phyloP scores from a whole-genome alignment of 2,888 invertebrate species.

The Synergus gifuensis region DNA sequence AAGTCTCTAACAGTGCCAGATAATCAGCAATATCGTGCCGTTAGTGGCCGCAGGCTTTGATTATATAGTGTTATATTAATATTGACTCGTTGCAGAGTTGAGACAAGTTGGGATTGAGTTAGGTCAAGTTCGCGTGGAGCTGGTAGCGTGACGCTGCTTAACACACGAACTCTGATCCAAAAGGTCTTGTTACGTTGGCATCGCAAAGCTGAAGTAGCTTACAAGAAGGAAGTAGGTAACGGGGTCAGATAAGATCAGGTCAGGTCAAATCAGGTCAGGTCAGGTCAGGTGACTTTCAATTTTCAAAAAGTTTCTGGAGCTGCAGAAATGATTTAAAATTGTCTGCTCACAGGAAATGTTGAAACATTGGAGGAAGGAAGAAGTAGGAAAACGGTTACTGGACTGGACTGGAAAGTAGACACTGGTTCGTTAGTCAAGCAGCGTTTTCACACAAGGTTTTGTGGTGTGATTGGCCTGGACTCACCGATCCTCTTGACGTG shows the following conservation, averaged over 20 bases:
- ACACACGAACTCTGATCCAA: slow-evolving; percentile 56
- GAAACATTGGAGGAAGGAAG: neutral
- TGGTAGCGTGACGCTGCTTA: slow-evolving; percentile 62
- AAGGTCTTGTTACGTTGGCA: slow-evolving; percentile 34
- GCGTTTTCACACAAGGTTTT: slow-evolving; percentile 63
- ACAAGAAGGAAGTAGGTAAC: slow-evolving; percentile 13
- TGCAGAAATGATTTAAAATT: neutral
- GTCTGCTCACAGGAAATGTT: neutral
- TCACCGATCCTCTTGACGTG: slow-evolving; percentile 94
- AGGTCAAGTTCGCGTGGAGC: slow-evolving; percentile 62
- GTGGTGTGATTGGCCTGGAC: slow-evolving; percentile 76
- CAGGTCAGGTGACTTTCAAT: neutral
- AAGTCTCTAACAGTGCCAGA: neutral
- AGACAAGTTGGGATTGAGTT: slow-evolving; percentile 67
- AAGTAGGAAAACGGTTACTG: slow-evolving; percentile 32
- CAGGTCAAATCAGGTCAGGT: too few species aligned
- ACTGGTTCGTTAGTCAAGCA: slow-evolving; percentile 67
- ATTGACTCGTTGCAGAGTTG: slow-evolving; percentile 59
- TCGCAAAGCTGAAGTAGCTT: slow-evolving; percentile 33
- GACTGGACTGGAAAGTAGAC: neutral
- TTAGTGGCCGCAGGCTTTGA: slow-evolving; percentile 65
- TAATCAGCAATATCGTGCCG: slow-evolving; percentile 59
- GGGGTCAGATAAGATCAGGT: neutral
- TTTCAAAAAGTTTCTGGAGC: neutral
- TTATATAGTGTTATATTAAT: slow-evolving; percentile 54